A percentile compares a stretch with the other conserved stretches of the same genome.
These are phyloP conservation scores for Zalophus californianus DNA, from an alignment of 2,797 vertebrate species.

Conservation along the genomic window DNA sequence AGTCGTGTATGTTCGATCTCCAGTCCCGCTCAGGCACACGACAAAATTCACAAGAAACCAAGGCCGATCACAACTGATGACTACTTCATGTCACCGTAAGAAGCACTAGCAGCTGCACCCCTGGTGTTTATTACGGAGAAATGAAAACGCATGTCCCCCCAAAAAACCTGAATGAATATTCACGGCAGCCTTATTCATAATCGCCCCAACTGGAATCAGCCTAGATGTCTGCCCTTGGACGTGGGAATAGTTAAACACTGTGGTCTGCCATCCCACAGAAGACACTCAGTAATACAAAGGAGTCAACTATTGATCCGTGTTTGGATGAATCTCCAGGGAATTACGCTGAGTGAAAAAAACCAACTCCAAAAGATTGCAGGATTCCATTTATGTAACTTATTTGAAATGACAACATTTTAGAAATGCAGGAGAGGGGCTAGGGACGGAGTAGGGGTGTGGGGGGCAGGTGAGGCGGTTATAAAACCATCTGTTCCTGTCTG, in stretches of 20 bases:
- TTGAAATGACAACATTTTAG: background rate
- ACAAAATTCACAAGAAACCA: background rate
- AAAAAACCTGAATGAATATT: background rate
- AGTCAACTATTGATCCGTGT: background rate
- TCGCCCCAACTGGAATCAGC: background rate
- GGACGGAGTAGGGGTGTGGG: background rate
- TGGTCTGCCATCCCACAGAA: background rate
- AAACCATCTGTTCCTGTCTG: background rate
- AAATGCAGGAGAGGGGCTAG: background rate
- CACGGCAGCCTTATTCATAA: background rate
- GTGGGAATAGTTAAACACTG: background rate
- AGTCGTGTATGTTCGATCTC: background rate
- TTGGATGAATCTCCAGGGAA: background rate
- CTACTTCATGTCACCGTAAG: too few relatives aligned
- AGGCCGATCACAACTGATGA: background rate
- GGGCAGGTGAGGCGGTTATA: background rate
- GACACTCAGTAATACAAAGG: background rate
- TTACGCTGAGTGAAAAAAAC: background rate
- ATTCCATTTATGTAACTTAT: background rate
- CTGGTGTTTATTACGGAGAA: background rate
- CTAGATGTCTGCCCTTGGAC: background rate
- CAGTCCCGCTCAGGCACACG: background rate
- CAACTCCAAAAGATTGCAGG: background rate
- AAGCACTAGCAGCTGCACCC: background rate
- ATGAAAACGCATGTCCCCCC: background rate